Base-by-base conservation (phyloP, 1,140 invertebrate genomes). In the Drosophila sp. region DNA sequence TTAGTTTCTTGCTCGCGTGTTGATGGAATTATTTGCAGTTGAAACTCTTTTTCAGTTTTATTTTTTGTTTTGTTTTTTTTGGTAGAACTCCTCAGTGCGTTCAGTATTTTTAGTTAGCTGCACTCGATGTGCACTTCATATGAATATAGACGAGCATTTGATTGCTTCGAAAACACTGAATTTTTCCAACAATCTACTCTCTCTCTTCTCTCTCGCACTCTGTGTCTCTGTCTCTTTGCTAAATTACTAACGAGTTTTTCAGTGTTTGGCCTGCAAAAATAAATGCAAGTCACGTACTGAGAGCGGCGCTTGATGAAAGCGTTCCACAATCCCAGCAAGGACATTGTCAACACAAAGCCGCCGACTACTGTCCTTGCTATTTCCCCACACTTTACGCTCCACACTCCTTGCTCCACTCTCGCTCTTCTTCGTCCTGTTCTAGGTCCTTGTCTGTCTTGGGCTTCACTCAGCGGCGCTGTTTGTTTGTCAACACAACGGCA, bases 1-100 rank as follows among this genome's bases (percentile, higher is more conserved):
- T 74, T 64, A 41, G 66, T 72, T 72, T 57, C 14, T 65, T 46
- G 43, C 5, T 13, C 13, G 38, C 43, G 64, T 61, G 83, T 83
- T 89, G 83, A 89, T 89, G 59, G 83, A 89, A 89, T 89, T 89
- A 89, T 89, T 87, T 89, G 83, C 84, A 89, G 83, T 80, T 89
- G 46, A 53, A 69, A 72, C 48, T 50, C 13, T 16, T 25, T 29
- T 40, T 38, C n/a, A n/a, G n/a, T n/a, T n/a, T n/a, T n/a, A n/a
- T n/a, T n/a, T n/a, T n/a, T n/a, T n/a, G n/a, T n/a, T n/a, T n/a
- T n/a, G n/a, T n/a, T n/a, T n/a, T n/a, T n/a, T n/a, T n/a, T n/a
- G n/a, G n/a, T n/a, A n/a, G n/a, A n/a, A n/a, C n/a, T n/a, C n/a
- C n/a, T n/a, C n/a, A n/a, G n/a, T n/a, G n/a, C n/a, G n/a, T 58